Percentiles rank a stretch among this genome's conserved stretches.
These are phyloP conservation scores for Trachemys scripta DNA, from an alignment of 2,113 vertebrate species.

Conservation along the genomic window DNA sequence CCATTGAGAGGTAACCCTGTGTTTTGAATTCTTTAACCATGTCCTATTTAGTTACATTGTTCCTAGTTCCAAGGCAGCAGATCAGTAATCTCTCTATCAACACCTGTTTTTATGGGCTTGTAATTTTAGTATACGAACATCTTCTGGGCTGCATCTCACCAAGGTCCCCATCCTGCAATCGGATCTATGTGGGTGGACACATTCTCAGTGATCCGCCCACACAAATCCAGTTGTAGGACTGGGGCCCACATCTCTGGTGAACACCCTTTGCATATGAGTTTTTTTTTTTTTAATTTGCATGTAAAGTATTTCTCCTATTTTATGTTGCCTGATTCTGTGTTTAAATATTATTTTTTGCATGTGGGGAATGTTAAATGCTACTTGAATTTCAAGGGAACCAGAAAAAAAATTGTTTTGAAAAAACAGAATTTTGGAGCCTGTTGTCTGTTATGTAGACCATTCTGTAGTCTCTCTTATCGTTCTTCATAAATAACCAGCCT, in stretches of 20 bases:
- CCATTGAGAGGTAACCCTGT: slow-evolving; percentile 93
- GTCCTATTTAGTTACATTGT: not conserved
- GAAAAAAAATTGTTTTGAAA: not conserved
- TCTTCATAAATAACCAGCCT: not conserved
- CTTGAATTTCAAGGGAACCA: not conserved
- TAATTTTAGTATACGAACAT: not conserved
- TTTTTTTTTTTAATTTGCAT: not conserved
- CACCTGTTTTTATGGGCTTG: not conserved
- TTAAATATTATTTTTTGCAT: too few species aligned
- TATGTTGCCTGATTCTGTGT: not conserved
- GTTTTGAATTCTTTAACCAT: not conserved
- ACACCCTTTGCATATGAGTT: not conserved
- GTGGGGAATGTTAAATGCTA: not conserved
- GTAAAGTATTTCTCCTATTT: not conserved
- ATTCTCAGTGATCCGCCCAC: not conserved
- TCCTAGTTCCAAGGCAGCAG: not conserved
- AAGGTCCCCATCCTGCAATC: not conserved
- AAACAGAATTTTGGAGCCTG: not conserved
- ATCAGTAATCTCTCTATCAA: not conserved
- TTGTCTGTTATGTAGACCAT: not conserved
- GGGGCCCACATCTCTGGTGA: not conserved
- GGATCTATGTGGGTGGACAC: not conserved
- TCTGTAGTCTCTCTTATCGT: not conserved
- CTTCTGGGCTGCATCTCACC: not conserved
- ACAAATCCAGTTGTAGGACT: not conserved